Percentiles rank a stretch among this genome's conserved stretches.
Evolutionary conservation across 2,113 vertebrate species (phyloP).

Genomic region (Ciconia maguari): DNA sequence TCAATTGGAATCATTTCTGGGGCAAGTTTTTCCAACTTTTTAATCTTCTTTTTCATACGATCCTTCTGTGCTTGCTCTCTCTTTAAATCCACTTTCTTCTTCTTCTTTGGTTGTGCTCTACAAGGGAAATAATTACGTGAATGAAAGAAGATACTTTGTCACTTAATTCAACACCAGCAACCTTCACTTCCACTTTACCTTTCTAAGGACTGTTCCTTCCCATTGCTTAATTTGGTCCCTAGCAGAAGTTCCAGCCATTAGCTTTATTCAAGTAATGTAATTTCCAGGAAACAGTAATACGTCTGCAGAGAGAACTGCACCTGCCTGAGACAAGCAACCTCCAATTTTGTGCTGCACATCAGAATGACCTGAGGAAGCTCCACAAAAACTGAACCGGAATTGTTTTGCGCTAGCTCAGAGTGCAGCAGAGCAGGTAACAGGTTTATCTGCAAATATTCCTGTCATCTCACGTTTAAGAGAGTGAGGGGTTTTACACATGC

Average conservation of each 20-base stretch:
- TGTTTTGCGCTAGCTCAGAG: background rate
- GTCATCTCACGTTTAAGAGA: background rate
- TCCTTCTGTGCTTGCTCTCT: conserved; percentile 83
- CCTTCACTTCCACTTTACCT: background rate
- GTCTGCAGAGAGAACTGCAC: background rate
- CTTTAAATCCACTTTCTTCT: conserved; percentile 89
- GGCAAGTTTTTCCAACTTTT: conserved; percentile 83
- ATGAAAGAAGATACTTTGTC: background rate
- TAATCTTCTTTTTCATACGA: conserved; percentile 88
- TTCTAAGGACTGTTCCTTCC: background rate
- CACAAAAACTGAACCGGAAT: background rate
- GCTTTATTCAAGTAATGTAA: background rate
- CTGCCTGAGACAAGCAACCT: background rate
- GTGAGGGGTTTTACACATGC: background rate
- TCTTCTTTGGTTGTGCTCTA: conserved; percentile 92
- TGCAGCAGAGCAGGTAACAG: background rate
- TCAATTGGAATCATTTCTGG: conserved; percentile 94
- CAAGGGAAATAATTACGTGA: background rate
- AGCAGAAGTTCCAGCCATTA: background rate
- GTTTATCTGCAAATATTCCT: background rate
- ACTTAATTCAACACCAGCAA: background rate
- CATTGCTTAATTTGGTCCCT: background rate
- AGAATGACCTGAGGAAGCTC: background rate
- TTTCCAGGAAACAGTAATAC: background rate
- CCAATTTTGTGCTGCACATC: background rate